Conservation (phyloP, 2,888 invertebrate species). For the Drosophila lutescens region DNA sequence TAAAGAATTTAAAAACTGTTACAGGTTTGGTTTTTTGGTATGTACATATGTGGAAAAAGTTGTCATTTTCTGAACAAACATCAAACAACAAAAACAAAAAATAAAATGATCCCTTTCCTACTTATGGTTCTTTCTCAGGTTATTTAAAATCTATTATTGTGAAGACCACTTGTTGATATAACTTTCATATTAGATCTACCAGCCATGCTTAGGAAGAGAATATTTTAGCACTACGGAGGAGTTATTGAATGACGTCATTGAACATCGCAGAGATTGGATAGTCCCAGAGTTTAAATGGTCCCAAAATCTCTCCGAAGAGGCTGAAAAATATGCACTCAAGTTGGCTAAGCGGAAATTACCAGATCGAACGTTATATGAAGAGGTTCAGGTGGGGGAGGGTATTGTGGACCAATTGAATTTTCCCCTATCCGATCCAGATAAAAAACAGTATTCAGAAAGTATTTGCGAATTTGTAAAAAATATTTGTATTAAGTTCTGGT, state of each 20-base stretch:
- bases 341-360: neutral
- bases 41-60: neutral
- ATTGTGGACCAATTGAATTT: neutral
- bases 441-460: neutral
- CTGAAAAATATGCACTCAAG: neutral
- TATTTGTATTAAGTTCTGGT: neutral
- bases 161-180: neutral
- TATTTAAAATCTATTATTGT: neutral
- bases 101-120: neutral
- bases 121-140: neutral
- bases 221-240: neutral
- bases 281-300: neutral
- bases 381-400: neutral
- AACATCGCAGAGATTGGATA: neutral
- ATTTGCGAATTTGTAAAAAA: slow-evolving; percentile 1
- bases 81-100: neutral
- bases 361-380: neutral
- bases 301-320: neutral
- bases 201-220: neutral
- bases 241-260: no score
- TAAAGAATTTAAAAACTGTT: no score
- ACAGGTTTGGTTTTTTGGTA: no score
- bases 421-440: neutral
- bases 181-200: neutral
- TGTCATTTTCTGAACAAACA: neutral